phyloP scores from a whole-genome alignment of 1,140 invertebrate genomes.

The Scaptomyza pallida region DNA sequence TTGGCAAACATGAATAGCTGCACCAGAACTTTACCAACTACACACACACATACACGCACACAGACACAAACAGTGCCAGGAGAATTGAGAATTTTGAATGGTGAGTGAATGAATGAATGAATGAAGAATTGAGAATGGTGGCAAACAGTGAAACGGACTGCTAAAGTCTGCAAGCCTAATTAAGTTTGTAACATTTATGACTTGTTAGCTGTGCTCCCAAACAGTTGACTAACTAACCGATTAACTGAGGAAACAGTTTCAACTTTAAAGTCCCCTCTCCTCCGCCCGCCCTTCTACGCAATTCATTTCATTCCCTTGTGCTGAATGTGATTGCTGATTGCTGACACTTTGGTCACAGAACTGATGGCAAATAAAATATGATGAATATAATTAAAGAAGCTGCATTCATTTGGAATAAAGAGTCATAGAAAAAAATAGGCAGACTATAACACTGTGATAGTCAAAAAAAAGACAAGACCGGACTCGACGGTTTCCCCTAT shows the following conservation, averaged over 20 bases:
- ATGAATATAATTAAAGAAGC: constrained; percentile 5
- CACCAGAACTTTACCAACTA: neutral
- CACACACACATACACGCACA: no score
- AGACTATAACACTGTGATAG: no score
- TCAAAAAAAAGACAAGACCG: no score
- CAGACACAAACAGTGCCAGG: constrained; percentile 2
- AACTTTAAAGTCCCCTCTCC: neutral
- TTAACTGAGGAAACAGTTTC: constrained; percentile 22
- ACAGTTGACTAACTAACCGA: constrained; percentile 37
- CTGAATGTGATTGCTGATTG: constrained; percentile 12
- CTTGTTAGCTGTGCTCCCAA: constrained; percentile 54
- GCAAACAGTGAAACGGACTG: neutral
- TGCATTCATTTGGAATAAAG: constrained; percentile 1
- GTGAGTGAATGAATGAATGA: neutral
- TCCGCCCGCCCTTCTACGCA: no score
- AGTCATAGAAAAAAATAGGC: no score
- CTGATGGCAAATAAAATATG: constrained; percentile 12
- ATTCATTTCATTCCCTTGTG: neutral
- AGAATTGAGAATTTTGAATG: neutral
- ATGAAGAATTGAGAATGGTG: constrained; percentile 6
- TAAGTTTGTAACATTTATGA: constrained; percentile 80
- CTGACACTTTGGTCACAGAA: neutral
- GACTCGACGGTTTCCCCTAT: no score
- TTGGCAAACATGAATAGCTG: constrained; percentile 3
- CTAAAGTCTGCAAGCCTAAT: constrained; percentile 59